These are phyloP conservation scores for Montipora cactus DNA, from an alignment of 64 coral and sea anemone genomes.

Conservation along the genomic window DNA sequence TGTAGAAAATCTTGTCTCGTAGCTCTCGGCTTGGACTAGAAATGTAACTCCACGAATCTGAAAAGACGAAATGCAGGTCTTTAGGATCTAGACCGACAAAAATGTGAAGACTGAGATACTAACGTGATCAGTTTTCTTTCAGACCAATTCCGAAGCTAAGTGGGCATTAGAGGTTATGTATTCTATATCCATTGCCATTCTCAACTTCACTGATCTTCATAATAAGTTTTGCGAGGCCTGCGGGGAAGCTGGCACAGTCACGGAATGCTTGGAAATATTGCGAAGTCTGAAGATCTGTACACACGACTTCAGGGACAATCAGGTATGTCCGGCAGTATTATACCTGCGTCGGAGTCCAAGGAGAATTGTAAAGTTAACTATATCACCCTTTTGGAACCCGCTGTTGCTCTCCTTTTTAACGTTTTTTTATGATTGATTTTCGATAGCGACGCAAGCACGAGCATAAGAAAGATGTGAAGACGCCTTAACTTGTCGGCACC, in stretches of 20 bases:
- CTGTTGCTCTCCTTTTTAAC: no score
- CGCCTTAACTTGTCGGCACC: no score
- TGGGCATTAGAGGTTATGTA: constrained; percentile 37
- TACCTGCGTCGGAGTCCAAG: not conserved
- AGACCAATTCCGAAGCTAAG: not conserved
- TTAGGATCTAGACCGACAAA: not conserved
- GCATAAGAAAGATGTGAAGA: no score
- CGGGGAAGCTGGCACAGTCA: constrained; percentile 4
- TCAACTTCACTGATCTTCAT: constrained; percentile 40
- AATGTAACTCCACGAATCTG: no score
- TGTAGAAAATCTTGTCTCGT: no score
- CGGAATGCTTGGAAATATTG: not conserved
- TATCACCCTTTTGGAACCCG: no score
- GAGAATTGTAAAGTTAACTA: no score
- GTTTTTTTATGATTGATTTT: no score
- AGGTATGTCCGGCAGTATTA: not conserved
- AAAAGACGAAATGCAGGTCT: no score
- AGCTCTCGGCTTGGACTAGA: no score
- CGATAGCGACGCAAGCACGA: no score
- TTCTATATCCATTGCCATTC: not conserved
- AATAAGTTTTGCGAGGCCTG: constrained; percentile 33
- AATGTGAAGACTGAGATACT: not conserved
- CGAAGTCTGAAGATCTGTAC: constrained; percentile 6
- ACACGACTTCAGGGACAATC: not conserved
- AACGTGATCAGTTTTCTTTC: not conserved